Conservation (phyloP, 2,113 vertebrate species). For the Salvelinus namaycush region DNA sequence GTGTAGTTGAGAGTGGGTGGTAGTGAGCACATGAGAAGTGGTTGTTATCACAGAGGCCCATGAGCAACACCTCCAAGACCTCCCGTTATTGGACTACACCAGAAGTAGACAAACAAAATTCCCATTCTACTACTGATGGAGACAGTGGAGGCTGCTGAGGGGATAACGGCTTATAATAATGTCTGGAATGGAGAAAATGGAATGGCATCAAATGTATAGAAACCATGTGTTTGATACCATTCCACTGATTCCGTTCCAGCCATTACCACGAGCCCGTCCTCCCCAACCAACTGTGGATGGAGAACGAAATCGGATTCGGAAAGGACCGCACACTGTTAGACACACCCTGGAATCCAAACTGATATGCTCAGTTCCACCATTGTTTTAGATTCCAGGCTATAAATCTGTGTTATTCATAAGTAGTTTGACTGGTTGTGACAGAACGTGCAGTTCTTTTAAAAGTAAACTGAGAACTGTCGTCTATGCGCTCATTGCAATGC, state of each 20-base stretch:
- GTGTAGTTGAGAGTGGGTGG: neutral
- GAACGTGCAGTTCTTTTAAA: too few relatives aligned
- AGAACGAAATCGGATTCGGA: too few relatives aligned
- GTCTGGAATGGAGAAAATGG: too few relatives aligned
- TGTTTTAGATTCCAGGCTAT: neutral
- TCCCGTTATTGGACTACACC: neutral
- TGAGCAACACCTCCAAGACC: neutral
- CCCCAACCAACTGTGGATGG: neutral
- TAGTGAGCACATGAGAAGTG: neutral
- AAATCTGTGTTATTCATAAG: too few relatives aligned
- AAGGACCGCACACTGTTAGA: neutral
- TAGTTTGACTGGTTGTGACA: too few relatives aligned
- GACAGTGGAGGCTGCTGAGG: neutral
- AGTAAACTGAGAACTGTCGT: too few relatives aligned
- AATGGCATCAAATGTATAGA: too few relatives aligned
- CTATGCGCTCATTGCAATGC: too few relatives aligned
- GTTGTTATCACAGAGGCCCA: neutral
- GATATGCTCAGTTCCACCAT: neutral
- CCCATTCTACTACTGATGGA: neutral
- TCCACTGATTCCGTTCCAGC: too few relatives aligned
- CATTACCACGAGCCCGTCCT: too few relatives aligned
- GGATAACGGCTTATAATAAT: neutral
- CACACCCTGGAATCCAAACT: too few relatives aligned
- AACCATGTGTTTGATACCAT: too few relatives aligned
- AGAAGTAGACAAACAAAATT: neutral